Evolutionary conservation across 30 jellyfish, hydroid and myxozoan genomes (phyloP), one percentile per base, ranked within the genome.

Genomic region (Rhopilema esculentum): DNA sequence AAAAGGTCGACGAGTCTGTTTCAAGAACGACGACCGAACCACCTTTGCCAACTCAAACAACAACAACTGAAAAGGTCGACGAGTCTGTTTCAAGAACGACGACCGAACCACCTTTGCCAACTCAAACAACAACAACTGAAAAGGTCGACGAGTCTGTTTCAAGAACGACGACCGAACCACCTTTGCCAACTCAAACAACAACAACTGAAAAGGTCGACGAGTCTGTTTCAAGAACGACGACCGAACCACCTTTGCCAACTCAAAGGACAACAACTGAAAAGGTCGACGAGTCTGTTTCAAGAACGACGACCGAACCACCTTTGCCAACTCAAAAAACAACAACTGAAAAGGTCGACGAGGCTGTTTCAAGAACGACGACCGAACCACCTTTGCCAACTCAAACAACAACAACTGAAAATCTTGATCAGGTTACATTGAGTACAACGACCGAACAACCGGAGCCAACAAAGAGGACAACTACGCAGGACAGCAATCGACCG

Each of bases 391-490:
- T 72, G 25, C 32, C 87, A 77, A 50, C 92, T 17, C 20, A 68
- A 25, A 53, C 1, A 72, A 80, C 90, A 22, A 80, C 90, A 66
- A 64, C 90, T 2, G 82, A 80, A 25, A 80, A 62, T 30, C 57
- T 48, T 19, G 32, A 40, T 23, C 33, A 24, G 16, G 22, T 33
- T 4, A 24, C 23, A 40, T 73, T 27, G 84, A 40, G 33, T 12
- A 73, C 84, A 31, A 73, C 84, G 33, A 73, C 88, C 8, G 79
- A 53, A n/a, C 63, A 49, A 23, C 51, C 67, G 0, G 88, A 57
- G 22, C 31, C 71, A 16, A 23, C 88, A 22, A 25, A 28, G 16
- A 29, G 22, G 23, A 82, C 91, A 69, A 82, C 91, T 16, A 75
- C 85, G 7, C 84, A 82, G 66, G 49, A 75, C 31, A 66, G 70